phyloP scores from a whole-genome alignment of 2,888 invertebrate genomes.

The Caradrina clavipalpis region DNA sequence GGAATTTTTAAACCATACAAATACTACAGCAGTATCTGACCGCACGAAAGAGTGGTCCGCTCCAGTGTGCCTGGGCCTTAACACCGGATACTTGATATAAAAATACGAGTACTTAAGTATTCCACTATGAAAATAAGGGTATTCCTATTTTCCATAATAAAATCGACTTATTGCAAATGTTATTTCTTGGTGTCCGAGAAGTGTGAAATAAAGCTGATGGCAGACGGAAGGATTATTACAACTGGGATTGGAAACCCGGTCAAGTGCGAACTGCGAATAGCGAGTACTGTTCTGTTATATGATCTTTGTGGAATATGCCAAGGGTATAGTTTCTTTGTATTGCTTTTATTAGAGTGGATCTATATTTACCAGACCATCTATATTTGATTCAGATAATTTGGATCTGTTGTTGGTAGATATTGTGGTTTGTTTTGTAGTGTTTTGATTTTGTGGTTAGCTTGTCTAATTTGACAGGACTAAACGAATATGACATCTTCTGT shows the following conservation, averaged over 20 bases:
- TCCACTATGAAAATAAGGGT: constrained; percentile 1
- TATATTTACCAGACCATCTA: background rate
- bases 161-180: constrained; percentile 26
- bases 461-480: too few relatives aligned
- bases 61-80: too few relatives aligned
- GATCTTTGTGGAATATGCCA: background rate
- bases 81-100: background rate
- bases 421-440: background rate
- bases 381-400: background rate
- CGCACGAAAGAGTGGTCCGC: too few relatives aligned
- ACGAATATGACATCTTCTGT: too few relatives aligned
- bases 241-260: constrained; percentile 50
- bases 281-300: constrained; percentile 15
- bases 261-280: constrained; percentile 28
- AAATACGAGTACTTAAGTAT: background rate
- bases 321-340: background rate
- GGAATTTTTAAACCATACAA: too few relatives aligned
- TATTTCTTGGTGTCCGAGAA: constrained; percentile 39
- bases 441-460: background rate
- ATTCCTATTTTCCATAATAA: constrained; percentile 37
- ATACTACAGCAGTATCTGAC: too few relatives aligned
- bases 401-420: background rate
- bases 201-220: constrained; percentile 47
- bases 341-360: background rate
- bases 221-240: constrained; percentile 40